phyloP scores from a whole-genome alignment of 2,888 invertebrate genomes.

The Amphimallon solstitiale region DNA sequence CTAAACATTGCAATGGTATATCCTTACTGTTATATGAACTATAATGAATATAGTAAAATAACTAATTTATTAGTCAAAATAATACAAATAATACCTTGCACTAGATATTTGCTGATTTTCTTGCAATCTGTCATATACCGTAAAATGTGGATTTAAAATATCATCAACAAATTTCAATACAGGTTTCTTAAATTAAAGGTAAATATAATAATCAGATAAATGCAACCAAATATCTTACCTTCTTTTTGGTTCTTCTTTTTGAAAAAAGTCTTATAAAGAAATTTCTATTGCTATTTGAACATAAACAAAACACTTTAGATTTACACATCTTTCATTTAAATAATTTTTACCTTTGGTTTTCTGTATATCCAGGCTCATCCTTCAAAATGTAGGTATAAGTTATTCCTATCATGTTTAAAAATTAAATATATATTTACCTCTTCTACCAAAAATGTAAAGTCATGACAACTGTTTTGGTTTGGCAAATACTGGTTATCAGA shows the following conservation, averaged over 20 bases:
- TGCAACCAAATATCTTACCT: constrained; percentile 42
- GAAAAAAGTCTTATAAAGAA: constrained; percentile 58
- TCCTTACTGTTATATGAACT: constrained; percentile 61
- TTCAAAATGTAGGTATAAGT: constrained; percentile 37
- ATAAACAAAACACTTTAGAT: constrained; percentile 50
- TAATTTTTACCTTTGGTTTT: constrained; percentile 43
- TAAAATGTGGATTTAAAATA: constrained; percentile 57
- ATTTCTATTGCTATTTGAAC: constrained; percentile 51
- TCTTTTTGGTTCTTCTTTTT: constrained; percentile 54
- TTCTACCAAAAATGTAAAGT: constrained; percentile 49
- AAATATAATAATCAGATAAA: background rate
- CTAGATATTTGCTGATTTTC: constrained; percentile 59
- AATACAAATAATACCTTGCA: constrained; percentile 52
- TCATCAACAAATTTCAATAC: constrained; percentile 61
- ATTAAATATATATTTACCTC: constrained; percentile 25
- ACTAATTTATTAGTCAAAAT: background rate
- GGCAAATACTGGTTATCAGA: constrained; percentile 46
- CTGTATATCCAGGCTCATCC: constrained; percentile 33
- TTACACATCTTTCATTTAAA: constrained; percentile 22
- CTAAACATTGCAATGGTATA: constrained; percentile 70
- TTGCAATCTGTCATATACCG: constrained; percentile 59
- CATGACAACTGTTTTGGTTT: constrained; percentile 48
- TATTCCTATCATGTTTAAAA: constrained; percentile 1
- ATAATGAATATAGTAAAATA: constrained; percentile 27
- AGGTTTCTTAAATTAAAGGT: constrained; percentile 54